These are phyloP conservation scores for Brachymystax lenok DNA, from an alignment of 2,797 vertebrate genomes.

Conservation along the genomic window DNA sequence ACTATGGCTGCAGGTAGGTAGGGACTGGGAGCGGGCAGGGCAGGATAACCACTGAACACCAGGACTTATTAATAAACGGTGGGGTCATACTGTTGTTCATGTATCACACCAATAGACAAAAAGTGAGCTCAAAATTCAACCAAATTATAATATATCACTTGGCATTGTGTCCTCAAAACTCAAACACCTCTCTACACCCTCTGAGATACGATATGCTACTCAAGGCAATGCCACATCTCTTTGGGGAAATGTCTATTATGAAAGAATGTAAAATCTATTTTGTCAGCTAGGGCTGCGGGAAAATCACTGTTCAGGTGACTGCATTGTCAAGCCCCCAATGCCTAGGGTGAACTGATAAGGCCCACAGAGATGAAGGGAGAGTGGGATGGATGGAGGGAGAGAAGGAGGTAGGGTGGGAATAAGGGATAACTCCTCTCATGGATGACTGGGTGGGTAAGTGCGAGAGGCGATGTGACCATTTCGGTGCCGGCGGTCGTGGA, in stretches of 20 bases:
- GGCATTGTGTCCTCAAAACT: neutral
- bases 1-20: conserved; percentile 92
- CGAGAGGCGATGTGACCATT: neutral
- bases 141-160: neutral
- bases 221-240: too few species aligned
- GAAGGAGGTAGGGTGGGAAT: too few species aligned
- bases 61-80: neutral
- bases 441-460: conserved; percentile 34
- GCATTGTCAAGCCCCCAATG: too few species aligned
- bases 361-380: neutral
- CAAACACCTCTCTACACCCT: neutral
- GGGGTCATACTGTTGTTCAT: neutral
- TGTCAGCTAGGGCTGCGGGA: neutral
- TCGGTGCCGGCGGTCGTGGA: neutral
- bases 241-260: too few species aligned
- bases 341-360: conserved; percentile 11
- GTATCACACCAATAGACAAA: neutral
- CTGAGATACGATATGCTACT: too few species aligned
- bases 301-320: neutral
- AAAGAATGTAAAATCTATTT: too few species aligned
- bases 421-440: conserved; percentile 10
- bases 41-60: neutral
- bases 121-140: neutral
- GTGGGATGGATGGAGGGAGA: neutral
- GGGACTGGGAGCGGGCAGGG: neutral